A percentile compares a stretch with the other conserved stretches of the same genome.
These are phyloP conservation scores for Etheostoma cragini DNA, from an alignment of 2,113 vertebrate species.

Conservation along the genomic window DNA sequence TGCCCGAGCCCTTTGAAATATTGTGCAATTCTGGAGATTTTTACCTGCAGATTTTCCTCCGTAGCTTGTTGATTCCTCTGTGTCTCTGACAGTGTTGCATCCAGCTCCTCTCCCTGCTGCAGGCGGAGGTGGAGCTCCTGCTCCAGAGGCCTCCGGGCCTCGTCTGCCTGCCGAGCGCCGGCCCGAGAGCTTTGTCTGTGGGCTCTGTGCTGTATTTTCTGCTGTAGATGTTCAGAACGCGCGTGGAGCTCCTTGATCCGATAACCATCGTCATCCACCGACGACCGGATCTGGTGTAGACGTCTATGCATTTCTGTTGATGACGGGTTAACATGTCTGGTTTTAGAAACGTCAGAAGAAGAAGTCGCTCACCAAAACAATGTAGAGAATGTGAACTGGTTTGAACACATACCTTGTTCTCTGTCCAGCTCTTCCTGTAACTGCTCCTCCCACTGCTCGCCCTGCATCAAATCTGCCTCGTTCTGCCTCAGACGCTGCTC, in stretches of 20 bases:
- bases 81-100: constrained; percentile 79
- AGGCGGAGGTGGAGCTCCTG: constrained; percentile 87
- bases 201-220: constrained; percentile 80
- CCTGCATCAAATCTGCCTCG: constrained; percentile 82
- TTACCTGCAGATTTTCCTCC: constrained; percentile 87
- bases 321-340: background rate
- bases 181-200: constrained; percentile 54
- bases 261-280: constrained; percentile 83
- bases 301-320: constrained; percentile 80
- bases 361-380: background rate
- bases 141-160: constrained; percentile 83
- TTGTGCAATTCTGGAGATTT: background rate
- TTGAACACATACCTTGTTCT: constrained; percentile 75
- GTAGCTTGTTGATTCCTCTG: constrained; percentile 83
- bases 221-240: constrained; percentile 82
- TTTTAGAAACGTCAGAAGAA: background rate
- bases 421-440: constrained; percentile 85
- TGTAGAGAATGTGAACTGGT: background rate
- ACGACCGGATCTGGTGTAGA: constrained; percentile 81
- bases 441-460: constrained; percentile 86
- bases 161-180: constrained; percentile 43
- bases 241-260: constrained; percentile 81
- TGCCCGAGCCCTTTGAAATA: too few species aligned
- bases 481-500: constrained; percentile 84
- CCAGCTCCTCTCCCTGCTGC: constrained; percentile 83